Evolutionary conservation across 2,113 vertebrate species (phyloP), one percentile per base, ranked within the genome.

Genomic region (Formicarius rufipectus): DNA sequence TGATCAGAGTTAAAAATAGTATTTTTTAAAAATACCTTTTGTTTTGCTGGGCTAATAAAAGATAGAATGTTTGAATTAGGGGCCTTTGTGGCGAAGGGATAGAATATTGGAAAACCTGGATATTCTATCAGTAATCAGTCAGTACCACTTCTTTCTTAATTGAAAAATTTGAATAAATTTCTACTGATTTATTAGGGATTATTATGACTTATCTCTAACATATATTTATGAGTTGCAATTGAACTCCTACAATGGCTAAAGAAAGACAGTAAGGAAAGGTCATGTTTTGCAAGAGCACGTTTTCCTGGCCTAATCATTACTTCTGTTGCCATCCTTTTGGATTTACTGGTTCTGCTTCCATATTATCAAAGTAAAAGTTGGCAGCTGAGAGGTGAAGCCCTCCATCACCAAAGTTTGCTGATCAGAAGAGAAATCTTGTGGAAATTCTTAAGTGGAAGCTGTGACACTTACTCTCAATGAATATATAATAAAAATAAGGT

Each of bases 401-500:
- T 88, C 60, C 27, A 3, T 83, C 76, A 37, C 16, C 28, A 19
- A 94, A 66, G 27, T 91, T 67, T 7, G 2, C 50, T 66, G 67
- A 84, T 60, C 59, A 30, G 37, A 68, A 79, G 21, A 85, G 47
- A 89, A 90, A 83, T 90, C 25, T 45, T 81, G 40, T 84, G 42
- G 22, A 84, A 75, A 53, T 74, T 89, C 45, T 68, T 86, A 53
- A 90, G 42, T 62, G n/a, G n/a, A 68, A 89, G 25, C 21, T 59
- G 67, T 90, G 44, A 85, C 84, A 89, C 64, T 50, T 66, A 45
- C 45, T 95, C 69, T 90, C 91, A 89, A 40, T 71, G 28, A 47
- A 60, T 84, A 64, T 66, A 58, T 79, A 86, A 84, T 79, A 90
- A 84, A 96, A 96, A 88, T 95, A 89, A 87, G 40, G 56, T 96